Evolutionary conservation across 2,888 invertebrate genomes (phyloP).

Genomic region (Sphaeridia pumilis): DNA sequence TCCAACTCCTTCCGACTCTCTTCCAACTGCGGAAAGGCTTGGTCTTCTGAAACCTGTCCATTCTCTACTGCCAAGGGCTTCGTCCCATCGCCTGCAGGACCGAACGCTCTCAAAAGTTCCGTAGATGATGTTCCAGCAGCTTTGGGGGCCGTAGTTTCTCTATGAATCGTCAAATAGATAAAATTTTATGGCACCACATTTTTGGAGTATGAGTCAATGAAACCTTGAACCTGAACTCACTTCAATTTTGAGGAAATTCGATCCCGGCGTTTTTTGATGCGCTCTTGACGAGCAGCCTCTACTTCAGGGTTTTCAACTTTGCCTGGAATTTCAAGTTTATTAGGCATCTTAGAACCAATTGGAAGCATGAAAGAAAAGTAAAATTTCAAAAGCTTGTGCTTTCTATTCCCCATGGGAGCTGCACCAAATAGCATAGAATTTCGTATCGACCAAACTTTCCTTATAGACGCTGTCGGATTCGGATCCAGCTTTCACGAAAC

Average conservation of each 20-base stretch:
- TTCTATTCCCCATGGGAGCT: too few relatives aligned
- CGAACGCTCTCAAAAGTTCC: not conserved
- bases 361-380: too few relatives aligned
- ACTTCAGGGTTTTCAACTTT: not conserved
- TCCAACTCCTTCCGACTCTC: slow-evolving; percentile 30
- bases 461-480: too few relatives aligned
- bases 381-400: too few relatives aligned
- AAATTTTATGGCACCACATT: not conserved
- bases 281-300: slow-evolving; percentile 10
- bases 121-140: not conserved
- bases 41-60: slow-evolving; percentile 4
- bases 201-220: not conserved
- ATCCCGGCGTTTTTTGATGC: slow-evolving; percentile 18
- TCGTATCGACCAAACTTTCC: too few relatives aligned
- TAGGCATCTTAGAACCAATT: too few relatives aligned
- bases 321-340: not conserved
- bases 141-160: not conserved
- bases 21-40: slow-evolving; percentile 22
- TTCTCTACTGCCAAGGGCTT: not conserved
- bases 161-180: too few relatives aligned
- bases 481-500: too few relatives aligned
- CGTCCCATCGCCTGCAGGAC: not conserved
- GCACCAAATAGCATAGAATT: too few relatives aligned
- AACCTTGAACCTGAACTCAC: slow-evolving; percentile 1
- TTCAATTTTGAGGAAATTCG: slow-evolving; percentile 19